Evolutionary conservation across 2,113 vertebrate genomes (phyloP), one percentile per base, ranked within the genome.

Genomic region (Pseudolaguvia tuberculata): DNA sequence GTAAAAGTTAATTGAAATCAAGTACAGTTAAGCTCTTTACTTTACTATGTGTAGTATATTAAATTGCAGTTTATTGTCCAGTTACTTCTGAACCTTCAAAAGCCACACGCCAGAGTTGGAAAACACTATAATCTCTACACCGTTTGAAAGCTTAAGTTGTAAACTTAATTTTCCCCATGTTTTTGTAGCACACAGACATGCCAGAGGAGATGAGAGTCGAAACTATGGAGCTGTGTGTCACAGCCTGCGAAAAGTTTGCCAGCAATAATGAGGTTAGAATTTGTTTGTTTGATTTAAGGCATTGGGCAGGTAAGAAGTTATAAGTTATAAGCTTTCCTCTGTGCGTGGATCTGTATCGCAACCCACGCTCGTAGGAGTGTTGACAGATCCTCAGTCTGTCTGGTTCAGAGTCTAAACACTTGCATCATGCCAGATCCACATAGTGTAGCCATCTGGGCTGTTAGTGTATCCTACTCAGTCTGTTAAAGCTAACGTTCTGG

Each of bases 121-220:
- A 62, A 62, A 15, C n/a, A 25, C 18, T n/a, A 8, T 20, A 61
- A 39, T n/a, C 11, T 8, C 8, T 59, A 20, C 27, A 58, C 5
- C 2, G 6, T 59, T 31, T n/a, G 45, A 10, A 47, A 65, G n/a
- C 14, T 47, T 25, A 17, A 14, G 5, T 25, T 65, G 13, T 25
- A 23, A 17, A 65, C 13, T 8, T 47, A 1, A 47, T 18, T 78
- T 29, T 0, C 42, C 5, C 58, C 27, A 84, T 80, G 85, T 14
- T 52, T 12, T 76, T 66, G 21, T 84, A 99, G 96, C 94, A 98
- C 86, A 94, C 95, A 20, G 96, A 98, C 87, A 98, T 97, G 96
- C 92, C 96, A 0, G 96, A 99, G 80, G 96, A 99, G 88, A 99
- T 98, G 96, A 91, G 94, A 7, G 91, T 98, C 4, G 97, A 99